A percentile compares a stretch with the other conserved stretches of the same genome.
Conservation (phyloP, 2,888 invertebrate genomes). For the Erpobdella octoculata region DNA sequence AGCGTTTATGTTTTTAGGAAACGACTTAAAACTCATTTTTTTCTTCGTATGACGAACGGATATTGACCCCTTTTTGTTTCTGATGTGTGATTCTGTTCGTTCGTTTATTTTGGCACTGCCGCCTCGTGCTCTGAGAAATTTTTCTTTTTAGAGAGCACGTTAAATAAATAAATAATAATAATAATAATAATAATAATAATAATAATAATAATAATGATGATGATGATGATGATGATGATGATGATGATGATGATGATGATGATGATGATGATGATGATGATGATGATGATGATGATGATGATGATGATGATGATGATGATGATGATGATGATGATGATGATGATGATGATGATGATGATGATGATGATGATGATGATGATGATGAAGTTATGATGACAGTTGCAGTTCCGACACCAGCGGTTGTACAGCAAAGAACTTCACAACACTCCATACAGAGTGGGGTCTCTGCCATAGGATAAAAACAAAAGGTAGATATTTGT, state of each 20-base stretch:
- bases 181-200: conserved; percentile 27
- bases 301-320: conserved; percentile 31
- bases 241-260: conserved; percentile 15
- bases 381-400: not conserved
- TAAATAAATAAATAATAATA: not conserved
- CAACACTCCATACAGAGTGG: not conserved
- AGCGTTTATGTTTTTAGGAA: too few species aligned
- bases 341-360: conserved; percentile 28
- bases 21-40: too few species aligned
- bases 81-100: too few species aligned
- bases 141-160: not conserved
- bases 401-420: not conserved
- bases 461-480: not conserved
- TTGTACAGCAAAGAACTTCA: not conserved
- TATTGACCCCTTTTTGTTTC: too few species aligned
- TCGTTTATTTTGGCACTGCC: too few species aligned
- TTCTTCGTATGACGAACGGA: too few species aligned
- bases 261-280: conserved; percentile 20
- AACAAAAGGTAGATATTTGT: not conserved
- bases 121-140: too few species aligned
- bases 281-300: conserved; percentile 11
- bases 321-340: conserved; percentile 27
- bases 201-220: conserved; percentile 24
- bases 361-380: conserved; percentile 29
- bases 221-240: conserved; percentile 25